These are phyloP conservation scores for Drosophila greeni DNA, from an alignment of 2,888 invertebrate species.

Conservation along the genomic window DNA sequence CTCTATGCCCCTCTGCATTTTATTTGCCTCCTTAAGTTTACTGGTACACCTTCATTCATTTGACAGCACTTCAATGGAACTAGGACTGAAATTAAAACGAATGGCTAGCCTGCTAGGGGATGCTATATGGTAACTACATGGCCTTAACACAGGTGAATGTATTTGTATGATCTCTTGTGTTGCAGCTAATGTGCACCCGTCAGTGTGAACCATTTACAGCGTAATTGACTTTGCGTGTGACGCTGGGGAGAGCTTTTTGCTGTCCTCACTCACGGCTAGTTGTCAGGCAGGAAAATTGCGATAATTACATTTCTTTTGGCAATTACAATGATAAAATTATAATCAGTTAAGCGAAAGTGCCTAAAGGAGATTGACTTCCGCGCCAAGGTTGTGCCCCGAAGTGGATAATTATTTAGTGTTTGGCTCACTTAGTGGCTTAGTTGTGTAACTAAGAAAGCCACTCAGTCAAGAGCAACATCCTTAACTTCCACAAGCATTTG, in stretches of 20 bases:
- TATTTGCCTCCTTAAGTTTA: constrained; percentile 4
- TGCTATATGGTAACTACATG: constrained; percentile 41
- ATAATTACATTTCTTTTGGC: constrained; percentile 40
- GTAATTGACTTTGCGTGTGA: constrained; percentile 64
- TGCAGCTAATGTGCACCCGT: constrained; percentile 9
- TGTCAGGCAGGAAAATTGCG: constrained; percentile 18
- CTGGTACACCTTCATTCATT: constrained; percentile 14
- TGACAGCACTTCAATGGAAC: constrained; percentile 51
- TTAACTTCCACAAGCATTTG: constrained; percentile 10
- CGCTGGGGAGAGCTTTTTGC: constrained; percentile 37
- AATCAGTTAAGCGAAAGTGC: not conserved
- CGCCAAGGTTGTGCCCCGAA: constrained; percentile 7
- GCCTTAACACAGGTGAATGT: constrained; percentile 15
- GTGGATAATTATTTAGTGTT: constrained; percentile 30
- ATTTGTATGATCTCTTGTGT: constrained; percentile 1
- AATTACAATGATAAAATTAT: constrained; percentile 15
- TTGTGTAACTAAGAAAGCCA: too few relatives aligned
- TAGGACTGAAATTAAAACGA: not conserved
- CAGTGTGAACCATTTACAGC: constrained; percentile 55
- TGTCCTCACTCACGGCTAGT: constrained; percentile 35
- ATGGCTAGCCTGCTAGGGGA: constrained; percentile 7
- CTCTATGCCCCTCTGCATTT: not conserved
- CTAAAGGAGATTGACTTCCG: constrained; percentile 1
- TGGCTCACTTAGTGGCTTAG: too few relatives aligned
- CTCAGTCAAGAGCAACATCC: constrained; percentile 29